Conservation (phyloP, 2,113 vertebrate genomes). For the Jacana jacana region DNA sequence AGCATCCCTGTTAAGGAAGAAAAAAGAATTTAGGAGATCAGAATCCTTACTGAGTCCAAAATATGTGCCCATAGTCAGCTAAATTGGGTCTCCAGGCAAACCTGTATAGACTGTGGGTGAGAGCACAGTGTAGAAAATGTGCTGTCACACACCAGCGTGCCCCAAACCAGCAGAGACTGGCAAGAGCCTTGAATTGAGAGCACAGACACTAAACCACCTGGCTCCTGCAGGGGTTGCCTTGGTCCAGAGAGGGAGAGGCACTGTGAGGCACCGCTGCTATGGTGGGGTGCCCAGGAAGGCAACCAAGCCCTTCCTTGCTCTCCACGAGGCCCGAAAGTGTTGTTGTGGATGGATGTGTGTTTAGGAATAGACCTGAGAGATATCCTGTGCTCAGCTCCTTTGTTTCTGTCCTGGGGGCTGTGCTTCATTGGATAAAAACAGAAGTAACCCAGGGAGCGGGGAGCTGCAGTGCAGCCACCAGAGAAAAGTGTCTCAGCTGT, state of each 20-base stretch:
- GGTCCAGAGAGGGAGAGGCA: background rate
- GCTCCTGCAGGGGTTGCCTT: background rate
- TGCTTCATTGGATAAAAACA: background rate
- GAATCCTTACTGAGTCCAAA: background rate
- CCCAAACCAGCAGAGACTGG: background rate
- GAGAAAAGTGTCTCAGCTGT: background rate
- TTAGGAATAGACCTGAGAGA: background rate
- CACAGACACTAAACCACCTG: background rate
- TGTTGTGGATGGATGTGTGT: background rate
- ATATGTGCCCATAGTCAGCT: background rate
- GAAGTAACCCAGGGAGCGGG: background rate
- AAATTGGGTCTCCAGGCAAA: background rate
- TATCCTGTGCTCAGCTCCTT: background rate
- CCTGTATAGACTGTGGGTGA: background rate
- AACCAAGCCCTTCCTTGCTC: background rate
- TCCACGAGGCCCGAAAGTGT: background rate
- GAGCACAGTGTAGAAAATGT: background rate
- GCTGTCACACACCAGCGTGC: background rate
- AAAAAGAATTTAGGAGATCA: background rate
- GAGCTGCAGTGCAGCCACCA: background rate
- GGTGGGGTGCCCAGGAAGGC: background rate
- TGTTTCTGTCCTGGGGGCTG: background rate
- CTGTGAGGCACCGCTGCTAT: background rate
- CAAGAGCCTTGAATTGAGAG: background rate
- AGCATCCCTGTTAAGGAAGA: background rate